phyloP scores from a whole-genome alignment of 2,113 vertebrate genomes.

The Pithys albifrons region DNA sequence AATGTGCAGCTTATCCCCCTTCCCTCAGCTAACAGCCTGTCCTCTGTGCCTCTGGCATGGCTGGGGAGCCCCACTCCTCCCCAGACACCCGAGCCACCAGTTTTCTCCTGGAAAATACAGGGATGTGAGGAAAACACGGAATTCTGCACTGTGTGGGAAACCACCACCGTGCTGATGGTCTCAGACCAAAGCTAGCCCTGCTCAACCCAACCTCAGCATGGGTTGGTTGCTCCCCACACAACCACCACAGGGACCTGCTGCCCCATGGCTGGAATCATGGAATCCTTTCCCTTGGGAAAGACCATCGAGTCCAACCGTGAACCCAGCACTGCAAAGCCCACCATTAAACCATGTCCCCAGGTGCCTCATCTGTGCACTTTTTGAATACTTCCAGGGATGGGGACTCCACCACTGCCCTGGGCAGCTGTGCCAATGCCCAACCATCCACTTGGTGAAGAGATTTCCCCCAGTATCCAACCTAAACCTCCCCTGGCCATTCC shows the following conservation, averaged over 20 bases:
- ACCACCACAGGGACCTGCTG: neutral
- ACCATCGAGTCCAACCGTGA: accelerated
- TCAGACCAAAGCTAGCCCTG: neutral
- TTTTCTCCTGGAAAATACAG: neutral
- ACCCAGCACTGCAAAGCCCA: neutral
- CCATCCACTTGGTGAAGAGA: neutral
- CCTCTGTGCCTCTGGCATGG: accelerated
- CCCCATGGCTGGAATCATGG: accelerated
- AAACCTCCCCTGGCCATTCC: neutral
- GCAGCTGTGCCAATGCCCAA: neutral
- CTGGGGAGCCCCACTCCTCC: neutral
- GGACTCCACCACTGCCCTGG: neutral
- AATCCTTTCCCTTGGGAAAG: neutral
- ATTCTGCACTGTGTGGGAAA: neutral
- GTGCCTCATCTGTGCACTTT: neutral
- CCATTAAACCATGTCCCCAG: accelerated
- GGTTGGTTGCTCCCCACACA: neutral
- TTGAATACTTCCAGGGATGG: neutral
- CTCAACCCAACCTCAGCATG: accelerated
- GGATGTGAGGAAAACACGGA: accelerated
- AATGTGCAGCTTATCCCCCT: neutral
- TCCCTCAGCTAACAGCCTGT: neutral
- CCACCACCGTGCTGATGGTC: accelerated
- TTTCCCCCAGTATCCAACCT: neutral
- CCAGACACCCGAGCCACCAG: neutral